Evolutionary conservation across 2,888 invertebrate species (phyloP).

Genomic region (Germaria angustata): DNA sequence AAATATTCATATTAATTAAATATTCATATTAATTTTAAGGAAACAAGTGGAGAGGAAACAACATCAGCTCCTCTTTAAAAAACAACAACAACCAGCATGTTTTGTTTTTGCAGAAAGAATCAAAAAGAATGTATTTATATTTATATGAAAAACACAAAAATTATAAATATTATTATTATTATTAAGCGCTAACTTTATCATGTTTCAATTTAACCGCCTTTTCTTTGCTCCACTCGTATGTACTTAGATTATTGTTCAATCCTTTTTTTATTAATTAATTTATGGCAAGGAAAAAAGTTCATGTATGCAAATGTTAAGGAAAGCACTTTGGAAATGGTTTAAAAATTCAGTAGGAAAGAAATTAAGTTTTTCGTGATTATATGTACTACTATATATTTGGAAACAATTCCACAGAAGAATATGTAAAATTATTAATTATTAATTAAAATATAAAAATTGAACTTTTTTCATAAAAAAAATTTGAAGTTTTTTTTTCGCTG

Average conservation of each 20-base stretch:
- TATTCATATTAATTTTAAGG: constrained; percentile 52
- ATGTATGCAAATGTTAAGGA: not conserved
- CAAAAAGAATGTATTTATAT: constrained; percentile 35
- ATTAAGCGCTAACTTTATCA: constrained; percentile 46
- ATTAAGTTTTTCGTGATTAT: constrained; percentile 2
- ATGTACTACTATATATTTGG: constrained; percentile 2
- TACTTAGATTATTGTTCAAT: constrained; percentile 4
- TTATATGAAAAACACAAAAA: constrained; percentile 29
- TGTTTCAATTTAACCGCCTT: constrained; percentile 39
- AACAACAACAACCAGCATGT: constrained; percentile 35
- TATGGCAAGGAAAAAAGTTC: constrained; percentile 54
- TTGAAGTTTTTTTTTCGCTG: not conserved
- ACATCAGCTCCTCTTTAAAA: constrained; percentile 2
- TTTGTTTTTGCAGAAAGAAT: constrained; percentile 59
- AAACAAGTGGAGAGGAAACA: not conserved
- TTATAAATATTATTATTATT: constrained; percentile 16
- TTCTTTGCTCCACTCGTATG: constrained; percentile 17
- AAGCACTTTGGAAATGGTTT: not conserved
- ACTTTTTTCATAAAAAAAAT: constrained; percentile 49
- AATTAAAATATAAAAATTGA: constrained; percentile 16
- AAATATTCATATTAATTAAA: constrained; percentile 13
- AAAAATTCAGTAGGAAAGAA: not conserved
- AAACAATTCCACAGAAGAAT: not conserved
- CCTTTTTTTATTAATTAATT: constrained; percentile 15
- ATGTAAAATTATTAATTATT: not conserved